phyloP scores from a whole-genome alignment of 2,113 vertebrate genomes.

The Notothenia rossii region DNA sequence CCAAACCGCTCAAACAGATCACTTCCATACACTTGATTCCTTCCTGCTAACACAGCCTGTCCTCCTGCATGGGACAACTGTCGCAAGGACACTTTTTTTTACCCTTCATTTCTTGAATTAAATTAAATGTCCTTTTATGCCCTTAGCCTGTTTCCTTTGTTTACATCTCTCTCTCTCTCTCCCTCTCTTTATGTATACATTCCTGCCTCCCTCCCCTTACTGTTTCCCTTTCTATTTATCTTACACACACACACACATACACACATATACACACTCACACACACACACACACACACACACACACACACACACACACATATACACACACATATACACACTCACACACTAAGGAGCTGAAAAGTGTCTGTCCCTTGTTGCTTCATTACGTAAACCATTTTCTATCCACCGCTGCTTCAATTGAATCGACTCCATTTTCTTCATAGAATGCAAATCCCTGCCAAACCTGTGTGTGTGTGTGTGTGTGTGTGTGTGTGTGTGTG shows the following conservation, averaged over 20 bases:
- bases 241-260: no score
- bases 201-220: constrained; percentile 10
- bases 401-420: constrained; percentile 54
- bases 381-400: constrained; percentile 68
- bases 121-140: neutral
- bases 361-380: constrained; percentile 61
- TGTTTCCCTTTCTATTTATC: neutral
- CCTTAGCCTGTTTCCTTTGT: constrained; percentile 42
- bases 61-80: constrained; percentile 33
- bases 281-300: constrained; percentile 13
- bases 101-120: neutral
- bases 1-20: neutral
- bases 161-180: constrained; percentile 43
- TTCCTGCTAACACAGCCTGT: constrained; percentile 1
- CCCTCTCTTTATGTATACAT: constrained; percentile 30
- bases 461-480: neutral
- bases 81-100: constrained; percentile 7
- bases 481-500: constrained; percentile 22
- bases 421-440: constrained; percentile 65
- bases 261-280: no score
- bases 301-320: no score
- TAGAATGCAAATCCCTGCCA: constrained; percentile 62
- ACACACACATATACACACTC: constrained; percentile 42
- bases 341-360: constrained; percentile 40
- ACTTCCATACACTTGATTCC: no score